phyloP scores from a whole-genome alignment of 2,888 invertebrate genomes.

The Hanleya hanleyi region DNA sequence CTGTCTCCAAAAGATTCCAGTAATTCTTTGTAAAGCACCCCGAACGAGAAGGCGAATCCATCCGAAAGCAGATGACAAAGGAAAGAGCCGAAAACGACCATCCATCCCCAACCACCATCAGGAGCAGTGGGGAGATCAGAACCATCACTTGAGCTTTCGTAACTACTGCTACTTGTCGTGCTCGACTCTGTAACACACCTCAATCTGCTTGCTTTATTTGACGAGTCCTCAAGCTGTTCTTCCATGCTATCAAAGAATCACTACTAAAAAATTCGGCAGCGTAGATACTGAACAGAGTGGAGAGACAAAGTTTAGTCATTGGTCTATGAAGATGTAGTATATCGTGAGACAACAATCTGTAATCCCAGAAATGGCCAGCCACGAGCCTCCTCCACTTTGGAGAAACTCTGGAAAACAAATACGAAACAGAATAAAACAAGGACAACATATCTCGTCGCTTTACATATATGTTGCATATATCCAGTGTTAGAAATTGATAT shows the following conservation, averaged over 20 bases:
- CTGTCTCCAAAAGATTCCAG: slow-evolving; percentile 88
- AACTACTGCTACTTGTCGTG: slow-evolving; percentile 28
- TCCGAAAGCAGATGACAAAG: slow-evolving; percentile 93
- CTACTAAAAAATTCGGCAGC: slow-evolving; percentile 62
- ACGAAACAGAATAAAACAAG: too few species aligned
- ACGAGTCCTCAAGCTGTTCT: slow-evolving; percentile 22
- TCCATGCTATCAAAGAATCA: slow-evolving; percentile 51
- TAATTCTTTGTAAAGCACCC: slow-evolving; percentile 90
- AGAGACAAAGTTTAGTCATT: slow-evolving; percentile 63
- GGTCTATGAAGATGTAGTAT: slow-evolving; percentile 58
- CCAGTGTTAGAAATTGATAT: too few species aligned
- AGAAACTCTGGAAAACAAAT: slow-evolving; percentile 37
- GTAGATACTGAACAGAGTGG: slow-evolving; percentile 57
- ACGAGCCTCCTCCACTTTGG: slow-evolving; percentile 31
- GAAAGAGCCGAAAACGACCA: slow-evolving; percentile 90
- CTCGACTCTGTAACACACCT: neutral
- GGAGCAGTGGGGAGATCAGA: slow-evolving; percentile 75
- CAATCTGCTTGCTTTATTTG: neutral
- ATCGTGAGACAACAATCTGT: slow-evolving; percentile 17
- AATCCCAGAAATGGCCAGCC: slow-evolving; percentile 17
- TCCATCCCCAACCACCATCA: slow-evolving; percentile 96
- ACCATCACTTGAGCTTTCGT: slow-evolving; percentile 37
- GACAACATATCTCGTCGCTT: too few species aligned
- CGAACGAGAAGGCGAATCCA: slow-evolving; percentile 93
- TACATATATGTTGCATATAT: too few species aligned